These are phyloP conservation scores for Chionis minor DNA, from an alignment of 2,113 vertebrate species.

Conservation along the genomic window DNA sequence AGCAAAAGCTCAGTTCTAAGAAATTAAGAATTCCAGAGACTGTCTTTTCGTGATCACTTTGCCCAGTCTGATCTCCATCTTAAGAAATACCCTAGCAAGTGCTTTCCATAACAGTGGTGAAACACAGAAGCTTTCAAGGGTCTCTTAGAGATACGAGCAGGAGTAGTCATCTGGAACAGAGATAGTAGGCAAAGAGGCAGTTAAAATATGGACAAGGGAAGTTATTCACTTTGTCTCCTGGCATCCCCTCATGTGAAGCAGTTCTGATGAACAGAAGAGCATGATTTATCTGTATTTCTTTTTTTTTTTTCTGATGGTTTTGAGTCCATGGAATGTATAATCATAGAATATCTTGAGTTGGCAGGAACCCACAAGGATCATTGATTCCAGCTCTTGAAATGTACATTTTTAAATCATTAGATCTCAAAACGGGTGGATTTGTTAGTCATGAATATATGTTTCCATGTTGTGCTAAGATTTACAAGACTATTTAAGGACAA, in stretches of 20 bases:
- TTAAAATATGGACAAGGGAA: rapidly evolving
- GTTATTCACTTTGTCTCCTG: background rate
- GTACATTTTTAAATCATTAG: background rate
- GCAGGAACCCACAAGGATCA: background rate
- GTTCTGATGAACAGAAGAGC: background rate
- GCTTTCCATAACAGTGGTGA: background rate
- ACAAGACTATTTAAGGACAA: background rate
- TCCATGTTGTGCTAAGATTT: background rate
- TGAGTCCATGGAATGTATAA: background rate
- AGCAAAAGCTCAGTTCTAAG: rapidly evolving
- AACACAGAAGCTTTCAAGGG: background rate
- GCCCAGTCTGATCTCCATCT: background rate
- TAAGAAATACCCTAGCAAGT: background rate
- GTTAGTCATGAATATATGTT: background rate
- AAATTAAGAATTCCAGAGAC: background rate
- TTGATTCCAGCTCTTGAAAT: background rate
- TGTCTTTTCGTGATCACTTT: background rate
- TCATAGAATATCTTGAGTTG: background rate
- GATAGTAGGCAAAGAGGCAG: background rate
- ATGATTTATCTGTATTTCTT: background rate
- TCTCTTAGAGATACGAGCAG: background rate
- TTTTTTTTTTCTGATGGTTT: background rate
- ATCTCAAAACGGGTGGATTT: background rate
- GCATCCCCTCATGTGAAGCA: background rate
- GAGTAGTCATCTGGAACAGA: background rate